These are phyloP conservation scores for Epinephelus fuscoguttatus DNA, from an alignment of 2,113 vertebrate species.

Conservation along the genomic window DNA sequence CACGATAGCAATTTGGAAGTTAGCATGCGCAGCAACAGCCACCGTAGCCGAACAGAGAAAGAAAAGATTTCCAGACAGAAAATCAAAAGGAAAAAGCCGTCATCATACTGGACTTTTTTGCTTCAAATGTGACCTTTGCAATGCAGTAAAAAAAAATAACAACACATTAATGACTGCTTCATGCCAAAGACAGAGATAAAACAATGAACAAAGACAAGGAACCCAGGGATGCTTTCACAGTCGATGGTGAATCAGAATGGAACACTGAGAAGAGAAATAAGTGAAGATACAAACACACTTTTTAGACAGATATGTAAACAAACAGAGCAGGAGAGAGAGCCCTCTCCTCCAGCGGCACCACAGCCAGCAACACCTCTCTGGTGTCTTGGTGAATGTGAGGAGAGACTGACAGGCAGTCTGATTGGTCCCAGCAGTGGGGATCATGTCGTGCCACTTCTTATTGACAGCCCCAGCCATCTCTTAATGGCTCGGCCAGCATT, in stretches of 20 bases:
- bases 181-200: conserved; percentile 8
- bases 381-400: conserved; percentile 45
- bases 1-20: conserved; percentile 13
- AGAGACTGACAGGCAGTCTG: conserved; percentile 79
- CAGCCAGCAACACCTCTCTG: conserved; percentile 36
- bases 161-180: background rate
- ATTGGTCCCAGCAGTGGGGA: conserved; percentile 81
- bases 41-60: background rate
- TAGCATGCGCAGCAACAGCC: background rate
- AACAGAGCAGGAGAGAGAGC: background rate
- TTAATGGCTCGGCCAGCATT: conserved; percentile 76
- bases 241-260: conserved; percentile 14
- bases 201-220: background rate
- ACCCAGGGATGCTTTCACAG: conserved; percentile 2
- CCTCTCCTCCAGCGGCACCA: conserved; percentile 13
- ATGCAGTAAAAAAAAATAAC: background rate
- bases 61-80: conserved; percentile 22
- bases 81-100: conserved; percentile 30
- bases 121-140: conserved; percentile 27
- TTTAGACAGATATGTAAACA: conserved; percentile 48
- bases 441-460: conserved; percentile 81
- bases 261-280: conserved; percentile 13
- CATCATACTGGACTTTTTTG: background rate
- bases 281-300: conserved; percentile 27
- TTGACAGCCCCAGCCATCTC: conserved; percentile 74